A percentile compares a stretch with the other conserved stretches of the same genome.
phyloP scores from a whole-genome alignment of 2,888 invertebrate genomes.

The Macaria notata region DNA sequence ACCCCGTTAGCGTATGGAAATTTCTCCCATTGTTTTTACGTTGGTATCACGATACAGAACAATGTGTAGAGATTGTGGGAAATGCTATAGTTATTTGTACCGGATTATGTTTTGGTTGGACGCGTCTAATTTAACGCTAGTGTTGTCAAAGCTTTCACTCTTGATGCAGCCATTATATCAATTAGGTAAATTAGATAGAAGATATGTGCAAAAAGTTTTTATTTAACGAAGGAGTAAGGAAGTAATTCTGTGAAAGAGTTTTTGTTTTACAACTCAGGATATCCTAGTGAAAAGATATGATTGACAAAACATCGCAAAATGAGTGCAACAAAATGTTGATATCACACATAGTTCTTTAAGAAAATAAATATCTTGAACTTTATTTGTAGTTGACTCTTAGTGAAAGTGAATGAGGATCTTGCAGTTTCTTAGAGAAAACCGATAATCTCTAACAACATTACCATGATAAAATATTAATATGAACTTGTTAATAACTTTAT shows the following conservation, averaged over 20 bases:
- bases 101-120: slow-evolving; percentile 29
- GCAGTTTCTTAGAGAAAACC: slow-evolving; percentile 24
- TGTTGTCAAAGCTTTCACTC: slow-evolving; percentile 30
- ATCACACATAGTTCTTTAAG: too few relatives aligned
- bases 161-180: slow-evolving; percentile 22
- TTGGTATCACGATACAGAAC: slow-evolving; percentile 34
- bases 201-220: not conserved
- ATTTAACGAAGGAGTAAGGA: not conserved
- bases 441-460: slow-evolving; percentile 2
- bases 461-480: not conserved
- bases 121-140: slow-evolving; percentile 29
- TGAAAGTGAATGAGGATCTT: slow-evolving; percentile 33
- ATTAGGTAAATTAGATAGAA: slow-evolving; percentile 1
- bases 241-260: not conserved
- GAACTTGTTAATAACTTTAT: too few relatives aligned
- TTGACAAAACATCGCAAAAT: too few relatives aligned
- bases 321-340: too few relatives aligned
- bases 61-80: slow-evolving; percentile 32
- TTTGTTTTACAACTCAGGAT: not conserved
- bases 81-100: slow-evolving; percentile 19
- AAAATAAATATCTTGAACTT: too few relatives aligned
- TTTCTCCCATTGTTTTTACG: slow-evolving; percentile 43
- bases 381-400: slow-evolving; percentile 12
- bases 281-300: too few relatives aligned
- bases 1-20: slow-evolving; percentile 37